Conservation (phyloP, 2,113 vertebrate genomes). For the Coryphaenoides rupestris region DNA sequence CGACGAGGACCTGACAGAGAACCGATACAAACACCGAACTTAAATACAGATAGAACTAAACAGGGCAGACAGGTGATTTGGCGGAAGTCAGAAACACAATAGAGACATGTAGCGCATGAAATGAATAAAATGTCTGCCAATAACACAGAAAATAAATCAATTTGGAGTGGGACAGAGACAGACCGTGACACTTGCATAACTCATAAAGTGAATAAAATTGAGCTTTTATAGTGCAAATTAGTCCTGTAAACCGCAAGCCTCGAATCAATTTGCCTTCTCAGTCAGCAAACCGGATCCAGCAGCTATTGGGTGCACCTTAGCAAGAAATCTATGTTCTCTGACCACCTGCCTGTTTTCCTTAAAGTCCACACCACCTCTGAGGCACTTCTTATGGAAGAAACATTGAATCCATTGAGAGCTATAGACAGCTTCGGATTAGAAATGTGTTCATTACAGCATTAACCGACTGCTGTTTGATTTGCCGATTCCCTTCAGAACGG, state of each 20-base stretch:
- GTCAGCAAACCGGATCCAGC: slow-evolving; percentile 56
- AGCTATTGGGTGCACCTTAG: slow-evolving; percentile 51
- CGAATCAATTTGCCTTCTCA: slow-evolving; percentile 66
- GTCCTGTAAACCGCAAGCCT: slow-evolving; percentile 50
- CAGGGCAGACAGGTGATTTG: too few relatives aligned
- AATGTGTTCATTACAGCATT: too few relatives aligned
- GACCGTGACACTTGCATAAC: slow-evolving; percentile 48
- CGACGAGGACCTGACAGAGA: too few relatives aligned
- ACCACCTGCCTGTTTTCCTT: slow-evolving; percentile 48
- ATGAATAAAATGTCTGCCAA: too few relatives aligned
- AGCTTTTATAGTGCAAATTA: slow-evolving; percentile 67
- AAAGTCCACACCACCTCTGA: slow-evolving; percentile 47
- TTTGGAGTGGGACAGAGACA: too few relatives aligned
- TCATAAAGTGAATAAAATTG: slow-evolving; percentile 45
- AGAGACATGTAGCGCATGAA: too few relatives aligned
- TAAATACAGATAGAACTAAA: too few relatives aligned
- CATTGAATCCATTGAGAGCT: not conserved
- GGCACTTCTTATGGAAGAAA: slow-evolving; percentile 49
- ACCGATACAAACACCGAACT: too few relatives aligned
- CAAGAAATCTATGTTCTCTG: slow-evolving; percentile 52
- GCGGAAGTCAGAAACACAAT: too few relatives aligned
- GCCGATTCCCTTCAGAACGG: slow-evolving; percentile 77
- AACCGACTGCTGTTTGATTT: slow-evolving; percentile 21
- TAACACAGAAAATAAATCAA: too few relatives aligned
- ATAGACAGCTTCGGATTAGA: too few relatives aligned